Evolutionary conservation across 2,113 vertebrate species (phyloP).

Genomic region (Acanthochromis polyacanthus): DNA sequence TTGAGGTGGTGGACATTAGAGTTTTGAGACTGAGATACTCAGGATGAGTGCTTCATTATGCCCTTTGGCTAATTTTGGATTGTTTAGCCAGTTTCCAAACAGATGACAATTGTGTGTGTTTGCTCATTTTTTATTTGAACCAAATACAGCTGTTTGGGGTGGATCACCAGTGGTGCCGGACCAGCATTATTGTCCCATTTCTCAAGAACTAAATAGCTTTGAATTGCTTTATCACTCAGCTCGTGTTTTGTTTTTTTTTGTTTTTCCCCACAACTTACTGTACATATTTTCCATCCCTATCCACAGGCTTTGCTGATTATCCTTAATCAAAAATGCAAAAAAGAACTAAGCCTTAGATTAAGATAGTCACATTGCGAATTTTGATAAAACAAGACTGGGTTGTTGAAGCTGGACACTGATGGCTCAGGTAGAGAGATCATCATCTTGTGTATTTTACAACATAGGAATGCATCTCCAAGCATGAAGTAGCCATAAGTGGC

Average conservation of each 20-base stretch:
- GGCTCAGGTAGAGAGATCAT: conserved; percentile 42
- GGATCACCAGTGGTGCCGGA: conserved; percentile 61
- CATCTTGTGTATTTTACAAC: conserved; percentile 37
- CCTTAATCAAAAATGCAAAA: conserved; percentile 43
- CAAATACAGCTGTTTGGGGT: conserved; percentile 19
- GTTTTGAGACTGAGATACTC: conserved; percentile 45
- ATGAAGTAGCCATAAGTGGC: conserved; percentile 66
- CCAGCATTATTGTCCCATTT: conserved; percentile 55
- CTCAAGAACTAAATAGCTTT: conserved; percentile 47
- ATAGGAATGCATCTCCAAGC: conserved; percentile 54
- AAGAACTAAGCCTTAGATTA: conserved; percentile 64
- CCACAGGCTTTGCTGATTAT: conserved; percentile 48
- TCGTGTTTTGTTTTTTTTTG: conserved; percentile 7
- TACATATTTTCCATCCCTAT: conserved; percentile 44
- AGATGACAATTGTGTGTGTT: conserved; percentile 33
- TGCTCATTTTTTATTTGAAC: conserved; percentile 41
- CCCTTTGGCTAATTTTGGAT: conserved; percentile 20
- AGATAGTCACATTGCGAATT: conserved; percentile 26
- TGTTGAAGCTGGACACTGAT: conserved; percentile 41
- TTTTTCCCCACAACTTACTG: conserved; percentile 17
- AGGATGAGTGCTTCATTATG: conserved; percentile 35
- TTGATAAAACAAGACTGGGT: conserved; percentile 18
- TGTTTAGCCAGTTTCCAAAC: conserved; percentile 28
- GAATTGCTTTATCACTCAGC: conserved; percentile 37
- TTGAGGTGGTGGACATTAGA: conserved; percentile 30